These are phyloP conservation scores for Bemisia tabaci DNA, from an alignment of 1,140 invertebrate species.

Conservation along the genomic window DNA sequence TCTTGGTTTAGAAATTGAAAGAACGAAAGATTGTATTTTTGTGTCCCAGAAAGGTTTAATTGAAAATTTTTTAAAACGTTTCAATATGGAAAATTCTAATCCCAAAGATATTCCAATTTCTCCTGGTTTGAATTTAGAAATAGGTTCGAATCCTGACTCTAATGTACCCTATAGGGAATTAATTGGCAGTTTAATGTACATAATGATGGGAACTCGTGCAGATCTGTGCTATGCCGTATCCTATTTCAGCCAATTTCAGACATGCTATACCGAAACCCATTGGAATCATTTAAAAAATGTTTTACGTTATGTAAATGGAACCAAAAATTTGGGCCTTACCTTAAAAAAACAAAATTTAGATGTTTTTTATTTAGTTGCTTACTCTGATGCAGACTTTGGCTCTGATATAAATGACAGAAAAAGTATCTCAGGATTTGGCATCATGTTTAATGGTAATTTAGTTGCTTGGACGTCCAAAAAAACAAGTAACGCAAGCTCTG, in stretches of 20 bases:
- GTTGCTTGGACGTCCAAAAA: slow-evolving; percentile 21
- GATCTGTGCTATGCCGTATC: slow-evolving; percentile 20
- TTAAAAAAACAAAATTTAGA: too few species aligned
- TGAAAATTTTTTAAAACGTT: slow-evolving; percentile 19
- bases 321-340: neutral
- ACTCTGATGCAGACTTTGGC: slow-evolving; percentile 28
- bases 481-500: slow-evolving; percentile 22
- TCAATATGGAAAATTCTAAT: slow-evolving; percentile 23
- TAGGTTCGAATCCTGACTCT: slow-evolving; percentile 1
- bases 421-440: slow-evolving; percentile 23
- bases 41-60: slow-evolving; percentile 12
- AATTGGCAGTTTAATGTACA: slow-evolving; percentile 25
- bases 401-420: slow-evolving; percentile 24
- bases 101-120: slow-evolving; percentile 24
- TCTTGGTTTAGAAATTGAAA: slow-evolving; percentile 11
- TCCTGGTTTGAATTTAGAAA: slow-evolving; percentile 14
- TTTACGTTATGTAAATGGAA: slow-evolving; percentile 8
- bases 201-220: slow-evolving; percentile 20
- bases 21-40: neutral
- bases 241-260: slow-evolving; percentile 19
- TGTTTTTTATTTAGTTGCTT: too few species aligned
- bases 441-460: slow-evolving; percentile 15
- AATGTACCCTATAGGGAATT: slow-evolving; percentile 10
- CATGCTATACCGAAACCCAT: slow-evolving; percentile 13
- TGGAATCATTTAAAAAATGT: slow-evolving; percentile 13